Conservation (phyloP, 1,140 invertebrate species). For the Calosoma granatense region DNA sequence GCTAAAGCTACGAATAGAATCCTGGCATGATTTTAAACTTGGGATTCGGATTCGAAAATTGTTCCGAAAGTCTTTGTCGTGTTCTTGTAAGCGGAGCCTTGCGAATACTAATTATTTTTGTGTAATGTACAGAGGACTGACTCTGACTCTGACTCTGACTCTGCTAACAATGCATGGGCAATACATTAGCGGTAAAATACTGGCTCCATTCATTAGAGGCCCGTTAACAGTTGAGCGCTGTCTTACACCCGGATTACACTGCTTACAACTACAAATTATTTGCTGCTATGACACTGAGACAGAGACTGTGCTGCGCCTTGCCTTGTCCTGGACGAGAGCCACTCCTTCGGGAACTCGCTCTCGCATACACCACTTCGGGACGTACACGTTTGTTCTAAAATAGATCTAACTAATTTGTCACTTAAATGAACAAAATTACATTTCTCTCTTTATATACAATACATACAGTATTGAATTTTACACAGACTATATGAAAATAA, state of each 20-base stretch:
- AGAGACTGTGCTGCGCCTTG: too few species aligned
- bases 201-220: constrained; percentile 1
- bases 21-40: not conserved
- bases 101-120: constrained; percentile 8
- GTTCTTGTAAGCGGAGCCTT: constrained; percentile 7
- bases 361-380: too few species aligned
- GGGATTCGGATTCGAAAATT: not conserved
- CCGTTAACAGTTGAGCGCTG: constrained; percentile 5
- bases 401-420: too few species aligned
- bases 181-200: constrained; percentile 6
- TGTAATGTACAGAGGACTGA: not conserved
- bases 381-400: too few species aligned
- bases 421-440: too few species aligned
- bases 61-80: not conserved
- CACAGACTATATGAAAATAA: too few species aligned
- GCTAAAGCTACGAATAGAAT: too few species aligned
- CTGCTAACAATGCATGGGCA: constrained; percentile 4
- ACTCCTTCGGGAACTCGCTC: too few species aligned
- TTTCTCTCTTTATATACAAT: too few species aligned
- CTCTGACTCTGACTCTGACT: too few species aligned
- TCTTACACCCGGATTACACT: constrained; percentile 7
- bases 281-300: not conserved
- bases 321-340: too few species aligned
- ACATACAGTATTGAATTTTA: too few species aligned
- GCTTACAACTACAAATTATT: constrained; percentile 8